A percentile compares a stretch with the other conserved stretches of the same genome.
phyloP scores from a whole-genome alignment of 1,140 invertebrate species.

The Diachasma alloeum region DNA sequence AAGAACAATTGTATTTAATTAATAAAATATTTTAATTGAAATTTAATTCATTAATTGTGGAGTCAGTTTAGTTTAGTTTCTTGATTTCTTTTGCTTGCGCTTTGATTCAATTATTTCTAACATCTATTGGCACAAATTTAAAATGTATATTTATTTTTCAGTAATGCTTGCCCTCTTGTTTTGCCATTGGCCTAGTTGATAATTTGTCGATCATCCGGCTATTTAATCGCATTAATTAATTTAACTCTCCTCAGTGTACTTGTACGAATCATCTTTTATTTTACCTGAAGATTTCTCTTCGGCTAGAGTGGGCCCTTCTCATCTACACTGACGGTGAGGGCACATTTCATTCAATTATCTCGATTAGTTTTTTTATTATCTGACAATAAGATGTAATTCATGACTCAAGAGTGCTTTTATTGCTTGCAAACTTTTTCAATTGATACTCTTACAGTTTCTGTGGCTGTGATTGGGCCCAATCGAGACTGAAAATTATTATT shows the following conservation, averaged over 20 bases:
- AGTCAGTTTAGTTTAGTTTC: not conserved
- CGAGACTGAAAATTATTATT: conserved; percentile 25
- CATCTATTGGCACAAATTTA: not conserved
- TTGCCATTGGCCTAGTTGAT: conserved; percentile 13
- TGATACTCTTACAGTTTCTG: conserved; percentile 36
- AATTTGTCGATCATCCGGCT: conserved; percentile 19
- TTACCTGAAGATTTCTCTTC: not conserved
- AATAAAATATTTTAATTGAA: conserved; percentile 12
- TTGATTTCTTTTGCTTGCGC: conserved; percentile 8
- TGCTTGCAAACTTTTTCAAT: not conserved
- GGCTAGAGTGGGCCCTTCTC: conserved; percentile 37
- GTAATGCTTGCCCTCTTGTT: conserved; percentile 1
- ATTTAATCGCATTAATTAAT: conserved; percentile 20
- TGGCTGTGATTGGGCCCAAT: conserved; percentile 42
- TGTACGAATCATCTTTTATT: conserved; percentile 33
- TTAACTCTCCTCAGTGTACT: conserved; percentile 9
- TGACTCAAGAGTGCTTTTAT: not conserved
- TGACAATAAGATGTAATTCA: not conserved
- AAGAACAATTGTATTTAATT: conserved; percentile 8
- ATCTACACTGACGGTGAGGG: conserved; percentile 37
- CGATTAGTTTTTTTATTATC: not conserved
- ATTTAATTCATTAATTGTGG: conserved; percentile 4
- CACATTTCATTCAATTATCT: conserved; percentile 7
- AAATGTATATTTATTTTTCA: not conserved
- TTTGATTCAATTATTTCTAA: not conserved